Conservation (phyloP, 2,888 invertebrate genomes). For the Phoronis australis region DNA sequence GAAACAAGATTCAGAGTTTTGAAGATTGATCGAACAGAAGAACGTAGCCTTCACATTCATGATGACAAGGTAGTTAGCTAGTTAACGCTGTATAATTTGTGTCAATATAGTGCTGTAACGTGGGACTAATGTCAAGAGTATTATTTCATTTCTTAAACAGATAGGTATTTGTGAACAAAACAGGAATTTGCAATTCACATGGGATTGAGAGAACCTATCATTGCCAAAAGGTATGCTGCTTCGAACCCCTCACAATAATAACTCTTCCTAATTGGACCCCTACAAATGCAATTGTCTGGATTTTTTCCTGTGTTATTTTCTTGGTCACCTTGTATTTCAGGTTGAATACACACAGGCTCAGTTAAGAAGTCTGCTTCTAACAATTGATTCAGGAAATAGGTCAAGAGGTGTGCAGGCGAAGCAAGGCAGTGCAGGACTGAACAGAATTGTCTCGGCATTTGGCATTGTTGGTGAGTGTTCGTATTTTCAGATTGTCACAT, state of each 20-base stretch:
- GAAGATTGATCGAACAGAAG: slow-evolving; percentile 87
- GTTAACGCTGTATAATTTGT: neutral
- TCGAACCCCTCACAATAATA: no score
- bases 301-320: slow-evolving; percentile 2
- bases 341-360: slow-evolving; percentile 82
- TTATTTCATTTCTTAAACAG: no score
- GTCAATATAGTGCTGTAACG: neutral
- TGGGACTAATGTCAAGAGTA: neutral
- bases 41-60: slow-evolving; percentile 70
- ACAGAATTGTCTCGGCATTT: slow-evolving; percentile 82
- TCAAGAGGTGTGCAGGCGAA: slow-evolving; percentile 54
- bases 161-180: no score
- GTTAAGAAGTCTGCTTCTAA: slow-evolving; percentile 76
- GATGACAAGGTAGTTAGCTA: slow-evolving; percentile 63
- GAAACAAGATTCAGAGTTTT: slow-evolving; percentile 85
- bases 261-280: no score
- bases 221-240: no score
- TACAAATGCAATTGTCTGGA: no score
- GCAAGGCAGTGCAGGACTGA: slow-evolving; percentile 60
- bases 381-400: slow-evolving; percentile 67
- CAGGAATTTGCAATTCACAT: no score
- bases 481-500: no score
- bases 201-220: no score
- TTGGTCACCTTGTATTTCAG: slow-evolving; percentile 53
- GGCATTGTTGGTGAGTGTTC: slow-evolving; percentile 75